phyloP scores from a whole-genome alignment of 1,140 invertebrate genomes.

The Drosophila funebris region DNA sequence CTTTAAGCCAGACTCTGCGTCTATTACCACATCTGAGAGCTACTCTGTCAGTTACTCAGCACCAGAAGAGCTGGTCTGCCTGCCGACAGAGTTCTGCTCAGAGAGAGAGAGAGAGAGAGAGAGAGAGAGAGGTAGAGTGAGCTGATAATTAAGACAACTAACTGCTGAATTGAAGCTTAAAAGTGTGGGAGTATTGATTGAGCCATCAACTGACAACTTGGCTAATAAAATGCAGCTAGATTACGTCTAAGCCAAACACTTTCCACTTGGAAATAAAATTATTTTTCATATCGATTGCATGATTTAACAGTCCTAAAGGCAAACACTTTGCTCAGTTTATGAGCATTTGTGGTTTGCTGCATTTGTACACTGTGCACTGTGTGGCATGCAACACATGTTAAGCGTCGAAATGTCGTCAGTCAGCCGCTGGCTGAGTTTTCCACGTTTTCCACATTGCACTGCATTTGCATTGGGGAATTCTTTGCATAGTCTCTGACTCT shows the following conservation, averaged over 20 bases:
- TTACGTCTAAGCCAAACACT: no score
- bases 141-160: slow-evolving; percentile 46
- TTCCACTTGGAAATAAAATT: no score
- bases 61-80: not conserved
- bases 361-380: no score
- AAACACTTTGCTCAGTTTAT: not conserved
- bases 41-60: not conserved
- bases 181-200: slow-evolving; percentile 5
- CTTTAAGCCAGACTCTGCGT: slow-evolving; percentile 38
- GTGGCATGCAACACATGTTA: slow-evolving; percentile 55
- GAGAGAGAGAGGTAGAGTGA: no score
- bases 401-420: slow-evolving; percentile 57
- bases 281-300: no score
- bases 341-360: not conserved
- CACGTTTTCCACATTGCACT: not conserved
- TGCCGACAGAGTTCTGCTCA: no score
- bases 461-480: slow-evolving; percentile 33
- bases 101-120: no score
- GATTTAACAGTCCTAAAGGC: not conserved
- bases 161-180: no score
- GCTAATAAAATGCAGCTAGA: not conserved
- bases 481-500: slow-evolving; percentile 17
- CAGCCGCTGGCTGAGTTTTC: not conserved
- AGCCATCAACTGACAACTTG: slow-evolving; percentile 12
- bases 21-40: slow-evolving; percentile 56